Percentiles rank a stretch among this genome's conserved stretches.
phyloP scores from a whole-genome alignment of 2,888 invertebrate species.

The Aquatica leii region DNA sequence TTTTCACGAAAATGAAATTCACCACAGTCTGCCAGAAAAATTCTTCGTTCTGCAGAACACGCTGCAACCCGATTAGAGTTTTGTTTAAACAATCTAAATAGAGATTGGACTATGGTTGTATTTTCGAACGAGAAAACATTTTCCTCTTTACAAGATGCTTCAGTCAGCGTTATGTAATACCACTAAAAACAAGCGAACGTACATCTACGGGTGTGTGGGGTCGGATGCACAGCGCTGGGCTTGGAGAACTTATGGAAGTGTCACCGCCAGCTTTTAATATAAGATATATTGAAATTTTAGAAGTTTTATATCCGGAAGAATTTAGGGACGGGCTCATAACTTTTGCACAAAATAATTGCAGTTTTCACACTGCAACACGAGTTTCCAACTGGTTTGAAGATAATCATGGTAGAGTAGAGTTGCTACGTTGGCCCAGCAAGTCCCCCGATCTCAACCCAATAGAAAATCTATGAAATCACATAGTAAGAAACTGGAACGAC shows the following conservation, averaged over 20 bases:
- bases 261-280: neutral
- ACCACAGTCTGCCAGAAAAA: neutral
- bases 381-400: neutral
- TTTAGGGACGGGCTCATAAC: neutral
- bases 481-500: neutral
- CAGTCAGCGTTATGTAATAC: neutral
- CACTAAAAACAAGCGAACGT: neutral
- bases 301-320: slow-evolving; percentile 1
- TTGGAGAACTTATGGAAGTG: neutral
- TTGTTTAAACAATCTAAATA: neutral
- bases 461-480: neutral
- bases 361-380: neutral
- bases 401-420: neutral
- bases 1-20: neutral
- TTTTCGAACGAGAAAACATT: neutral
- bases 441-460: neutral
- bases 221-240: neutral
- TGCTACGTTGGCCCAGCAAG: neutral
- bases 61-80: neutral
- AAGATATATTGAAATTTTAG: slow-evolving; percentile 5
- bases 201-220: neutral
- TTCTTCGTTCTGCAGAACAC: neutral
- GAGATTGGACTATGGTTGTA: neutral
- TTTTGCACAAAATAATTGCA: neutral
- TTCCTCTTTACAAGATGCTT: neutral